Base-by-base conservation (phyloP, 1,140 invertebrate species). In the Mercenaria mercenaria region DNA sequence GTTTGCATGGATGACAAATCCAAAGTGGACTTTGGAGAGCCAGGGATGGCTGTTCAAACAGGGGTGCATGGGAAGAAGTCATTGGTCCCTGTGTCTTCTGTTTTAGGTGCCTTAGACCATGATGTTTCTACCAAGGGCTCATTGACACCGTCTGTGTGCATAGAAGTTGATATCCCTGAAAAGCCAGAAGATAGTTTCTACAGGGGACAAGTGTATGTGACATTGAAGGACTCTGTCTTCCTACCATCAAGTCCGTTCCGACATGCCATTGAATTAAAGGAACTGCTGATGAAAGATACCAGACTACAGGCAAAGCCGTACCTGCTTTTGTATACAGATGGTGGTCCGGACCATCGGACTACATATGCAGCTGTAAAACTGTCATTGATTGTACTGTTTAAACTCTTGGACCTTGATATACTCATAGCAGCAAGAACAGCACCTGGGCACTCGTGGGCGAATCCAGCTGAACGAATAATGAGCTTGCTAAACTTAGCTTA, bases 1-100 rank as follows among this genome's bases (percentile, higher is more conserved):
- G 61, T 92, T 47, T 91, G 89, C 47, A 39, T 91, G 74, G 92
- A 93, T 91, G 91, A 93, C 34, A 92, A 91, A 37, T 23, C 86
- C 1, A 93, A 92, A 59, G 41, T 92, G 43, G 83, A 89, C 76
- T 89, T 56, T 85, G 90, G 90, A 23, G 91, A 92, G 64, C 91
- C 91, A 77, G 90, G 81, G n/a, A 56, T 88, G 26, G 77, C 69
- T 34, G n/a, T 86, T 1, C 76, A 50, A 39, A 85, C 61, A 34
- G 91, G 91, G 37, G 86, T 92, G 2, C 26, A 88, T 37, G 87
- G 90, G 0, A 89, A 92, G 69, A 85, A 88, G 47, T 82, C 79
- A 41, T 41, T 92, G 74, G 90, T 90, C 0, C 84, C 88, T 32
- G 80, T 64, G 6, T 52, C 20, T 8, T 69, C 69, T 29, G 80